Conservation (phyloP, 2,888 invertebrate genomes). For the Drosophila algonquin region DNA sequence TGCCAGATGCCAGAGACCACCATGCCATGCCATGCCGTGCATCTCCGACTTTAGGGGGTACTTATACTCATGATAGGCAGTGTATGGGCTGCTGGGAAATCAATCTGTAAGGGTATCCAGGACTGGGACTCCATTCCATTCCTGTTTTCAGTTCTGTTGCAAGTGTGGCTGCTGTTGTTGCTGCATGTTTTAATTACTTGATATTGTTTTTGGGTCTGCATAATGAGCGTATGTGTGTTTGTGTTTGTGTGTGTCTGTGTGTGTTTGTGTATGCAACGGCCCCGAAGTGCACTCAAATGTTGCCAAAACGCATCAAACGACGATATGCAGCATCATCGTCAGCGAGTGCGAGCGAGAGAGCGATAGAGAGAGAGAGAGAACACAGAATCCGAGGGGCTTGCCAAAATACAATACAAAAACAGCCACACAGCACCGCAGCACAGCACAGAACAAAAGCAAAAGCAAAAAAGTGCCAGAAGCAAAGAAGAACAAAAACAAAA, state of each 20-base stretch:
- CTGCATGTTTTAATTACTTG: slow-evolving; percentile 45
- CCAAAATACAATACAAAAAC: slow-evolving; percentile 35
- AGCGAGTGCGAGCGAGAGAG: neutral
- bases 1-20: no score
- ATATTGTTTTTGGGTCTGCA: slow-evolving; percentile 34
- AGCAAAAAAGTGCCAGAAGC: neutral
- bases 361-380: neutral
- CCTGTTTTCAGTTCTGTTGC: no score
- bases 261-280: slow-evolving; percentile 8
- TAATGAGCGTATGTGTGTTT: slow-evolving; percentile 6
- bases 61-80: no score
- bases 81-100: no score
- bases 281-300: slow-evolving; percentile 32
- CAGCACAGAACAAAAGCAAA: slow-evolving; percentile 5
- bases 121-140: no score
- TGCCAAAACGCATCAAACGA: slow-evolving; percentile 13
- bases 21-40: no score
- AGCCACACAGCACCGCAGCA: slow-evolving; percentile 8
- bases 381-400: slow-evolving; percentile 33
- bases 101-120: no score
- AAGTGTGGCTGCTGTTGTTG: slow-evolving; percentile 9
- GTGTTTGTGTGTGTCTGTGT: slow-evolving; percentile 8
- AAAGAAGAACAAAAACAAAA: neutral
- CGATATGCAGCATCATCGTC: slow-evolving; percentile 1
- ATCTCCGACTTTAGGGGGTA: no score